phyloP scores from a whole-genome alignment of 1,140 invertebrate genomes.

The Eueides isabella region DNA sequence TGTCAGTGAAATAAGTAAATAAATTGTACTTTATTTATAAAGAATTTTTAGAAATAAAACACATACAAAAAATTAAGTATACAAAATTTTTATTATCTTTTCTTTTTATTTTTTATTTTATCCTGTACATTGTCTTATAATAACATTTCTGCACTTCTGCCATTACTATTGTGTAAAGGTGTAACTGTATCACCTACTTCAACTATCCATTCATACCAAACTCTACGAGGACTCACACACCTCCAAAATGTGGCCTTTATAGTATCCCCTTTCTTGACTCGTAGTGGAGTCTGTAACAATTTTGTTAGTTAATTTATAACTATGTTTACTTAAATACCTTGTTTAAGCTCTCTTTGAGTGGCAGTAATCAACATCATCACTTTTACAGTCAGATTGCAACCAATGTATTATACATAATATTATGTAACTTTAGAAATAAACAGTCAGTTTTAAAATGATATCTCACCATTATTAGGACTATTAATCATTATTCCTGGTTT shows the following conservation, averaged over 20 bases:
- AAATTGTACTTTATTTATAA: not conserved
- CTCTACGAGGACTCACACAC: constrained; percentile 87
- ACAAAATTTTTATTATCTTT: not conserved
- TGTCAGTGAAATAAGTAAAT: constrained; percentile 28
- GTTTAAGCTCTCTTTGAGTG: no score
- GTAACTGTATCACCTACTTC: constrained; percentile 61
- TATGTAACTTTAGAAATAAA: no score
- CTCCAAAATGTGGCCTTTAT: constrained; percentile 95
- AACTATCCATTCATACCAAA: constrained; percentile 98
- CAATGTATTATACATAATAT: no score
- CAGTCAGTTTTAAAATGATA: no score
- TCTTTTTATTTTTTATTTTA: not conserved
- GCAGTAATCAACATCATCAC: no score
- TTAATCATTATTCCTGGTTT: no score
- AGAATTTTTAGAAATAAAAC: constrained; percentile 10
- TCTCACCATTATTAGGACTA: no score
- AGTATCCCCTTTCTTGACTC: constrained; percentile 86
- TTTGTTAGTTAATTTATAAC: constrained; percentile 15
- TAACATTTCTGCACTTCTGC: constrained; percentile 74
- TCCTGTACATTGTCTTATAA: constrained; percentile 53
- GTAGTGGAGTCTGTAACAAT: constrained; percentile 87
- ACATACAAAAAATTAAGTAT: constrained; percentile 11
- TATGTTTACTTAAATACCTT: not conserved
- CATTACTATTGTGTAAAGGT: constrained; percentile 67
- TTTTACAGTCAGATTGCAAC: no score